Evolutionary conservation across 2,113 vertebrate genomes (phyloP).

Genomic region (Chionodraco myersi): DNA sequence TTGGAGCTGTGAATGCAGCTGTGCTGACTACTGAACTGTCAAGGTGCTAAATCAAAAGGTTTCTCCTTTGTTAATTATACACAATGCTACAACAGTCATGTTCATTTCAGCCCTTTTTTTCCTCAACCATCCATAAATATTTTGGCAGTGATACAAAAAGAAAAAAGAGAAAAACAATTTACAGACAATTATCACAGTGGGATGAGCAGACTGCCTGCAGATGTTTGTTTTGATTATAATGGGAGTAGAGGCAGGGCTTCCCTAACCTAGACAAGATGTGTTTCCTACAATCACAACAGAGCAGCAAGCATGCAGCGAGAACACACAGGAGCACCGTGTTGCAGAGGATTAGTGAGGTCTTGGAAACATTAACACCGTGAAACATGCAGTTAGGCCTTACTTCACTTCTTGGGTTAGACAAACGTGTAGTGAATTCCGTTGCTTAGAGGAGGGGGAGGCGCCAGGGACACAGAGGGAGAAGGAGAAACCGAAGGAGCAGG

Average conservation of each 20-base stretch:
- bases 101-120: conserved; percentile 70
- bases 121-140: conserved; percentile 71
- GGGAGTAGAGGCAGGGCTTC: conserved; percentile 58
- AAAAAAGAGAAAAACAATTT: conserved; percentile 70
- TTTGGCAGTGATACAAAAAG: conserved; percentile 76
- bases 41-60: conserved; percentile 77
- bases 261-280: conserved; percentile 51
- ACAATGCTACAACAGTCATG: conserved; percentile 77
- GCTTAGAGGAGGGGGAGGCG: conserved; percentile 88
- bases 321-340: conserved; percentile 37
- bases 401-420: conserved; percentile 92
- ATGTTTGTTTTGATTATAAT: conserved; percentile 80
- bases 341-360: conserved; percentile 56
- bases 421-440: conserved; percentile 99
- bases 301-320: conserved; percentile 53
- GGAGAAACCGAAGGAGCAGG: conserved; percentile 85
- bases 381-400: conserved; percentile 90
- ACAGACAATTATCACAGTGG: conserved; percentile 83
- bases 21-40: conserved; percentile 69
- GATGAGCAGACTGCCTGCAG: conserved; percentile 76
- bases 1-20: conserved; percentile 77
- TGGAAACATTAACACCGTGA: conserved; percentile 61
- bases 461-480: conserved; percentile 82
- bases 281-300: conserved; percentile 64
- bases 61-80: conserved; percentile 84